phyloP scores from a whole-genome alignment of 2,888 invertebrate genomes.

The Apoderus coryli region DNA sequence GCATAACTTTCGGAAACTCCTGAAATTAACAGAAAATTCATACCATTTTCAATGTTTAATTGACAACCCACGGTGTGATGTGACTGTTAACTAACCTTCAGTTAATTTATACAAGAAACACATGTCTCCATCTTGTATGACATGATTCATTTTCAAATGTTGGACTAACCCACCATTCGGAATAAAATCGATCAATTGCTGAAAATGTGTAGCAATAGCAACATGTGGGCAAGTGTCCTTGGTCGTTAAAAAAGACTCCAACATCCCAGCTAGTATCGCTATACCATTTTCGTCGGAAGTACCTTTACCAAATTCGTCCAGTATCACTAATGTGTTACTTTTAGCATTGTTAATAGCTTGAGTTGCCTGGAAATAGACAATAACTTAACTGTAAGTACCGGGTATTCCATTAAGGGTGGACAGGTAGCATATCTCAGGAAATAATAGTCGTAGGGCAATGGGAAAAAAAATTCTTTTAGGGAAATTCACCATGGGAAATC shows the following conservation, averaged over 20 bases:
- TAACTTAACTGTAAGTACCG: conserved; percentile 2
- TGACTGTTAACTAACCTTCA: conserved; percentile 32
- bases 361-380: conserved; percentile 43
- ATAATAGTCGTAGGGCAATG: too few relatives aligned
- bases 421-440: too few relatives aligned
- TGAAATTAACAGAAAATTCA: too few relatives aligned
- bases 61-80: too few relatives aligned
- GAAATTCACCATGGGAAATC: too few relatives aligned
- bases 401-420: too few relatives aligned
- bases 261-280: conserved; percentile 51
- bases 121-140: conserved; percentile 33
- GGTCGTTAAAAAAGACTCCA: conserved; percentile 50
- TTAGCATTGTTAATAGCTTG: conserved; percentile 51
- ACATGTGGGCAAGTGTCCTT: conserved; percentile 51
- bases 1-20: conserved; percentile 50
- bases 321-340: conserved; percentile 53
- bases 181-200: conserved; percentile 45
- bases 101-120: conserved; percentile 52
- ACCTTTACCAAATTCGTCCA: conserved; percentile 86
- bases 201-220: conserved; percentile 65
- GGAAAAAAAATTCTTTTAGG: too few relatives aligned
- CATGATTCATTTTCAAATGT: conserved; percentile 27
- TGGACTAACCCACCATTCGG: conserved; percentile 33
- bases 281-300: conserved; percentile 64
- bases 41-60: too few relatives aligned